Percentiles rank a stretch among this genome's conserved stretches.
Conservation (phyloP, 2,113 vertebrate genomes). For the Bothrops jararaca region DNA sequence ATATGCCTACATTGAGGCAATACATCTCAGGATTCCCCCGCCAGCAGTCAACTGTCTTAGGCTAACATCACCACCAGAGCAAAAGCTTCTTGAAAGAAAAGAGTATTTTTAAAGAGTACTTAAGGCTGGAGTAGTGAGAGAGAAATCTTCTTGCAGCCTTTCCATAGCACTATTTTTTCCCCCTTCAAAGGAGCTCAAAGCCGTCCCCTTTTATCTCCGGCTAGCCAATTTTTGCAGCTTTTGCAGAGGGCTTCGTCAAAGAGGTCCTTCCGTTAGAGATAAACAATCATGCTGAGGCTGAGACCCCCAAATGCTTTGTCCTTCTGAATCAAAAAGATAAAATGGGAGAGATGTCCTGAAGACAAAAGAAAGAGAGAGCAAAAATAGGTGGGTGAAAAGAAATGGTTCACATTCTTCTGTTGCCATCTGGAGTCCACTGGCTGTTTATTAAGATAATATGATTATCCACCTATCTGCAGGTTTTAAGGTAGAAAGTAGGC, state of each 20-base stretch:
- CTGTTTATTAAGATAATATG: constrained; percentile 63
- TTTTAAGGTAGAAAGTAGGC: constrained; percentile 52
- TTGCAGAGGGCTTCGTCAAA: constrained; percentile 52
- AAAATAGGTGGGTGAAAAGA: constrained; percentile 3
- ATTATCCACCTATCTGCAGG: constrained; percentile 53
- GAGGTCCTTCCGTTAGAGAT: constrained; percentile 58
- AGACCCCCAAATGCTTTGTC: constrained; percentile 42
- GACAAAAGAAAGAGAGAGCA: background rate
- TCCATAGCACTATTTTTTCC: constrained; percentile 34
- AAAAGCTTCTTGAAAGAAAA: background rate
- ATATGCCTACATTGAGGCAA: background rate
- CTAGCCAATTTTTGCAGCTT: constrained; percentile 55
- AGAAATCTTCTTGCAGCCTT: constrained; percentile 8
- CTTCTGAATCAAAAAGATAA: constrained; percentile 41
- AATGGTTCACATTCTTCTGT: constrained; percentile 40
- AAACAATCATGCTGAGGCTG: constrained; percentile 66
- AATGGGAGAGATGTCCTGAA: constrained; percentile 42
- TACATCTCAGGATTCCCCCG: background rate
- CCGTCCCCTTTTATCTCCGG: constrained; percentile 40
- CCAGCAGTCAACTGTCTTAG: background rate
- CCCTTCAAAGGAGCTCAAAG: constrained; percentile 60
- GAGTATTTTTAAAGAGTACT: background rate
- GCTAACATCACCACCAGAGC: background rate
- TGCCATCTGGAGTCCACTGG: constrained; percentile 49
- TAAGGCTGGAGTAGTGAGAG: background rate